A percentile compares a stretch with the other conserved stretches of the same genome.
Conservation (phyloP, 2,888 invertebrate genomes). For the Eupithecia vulgata region DNA sequence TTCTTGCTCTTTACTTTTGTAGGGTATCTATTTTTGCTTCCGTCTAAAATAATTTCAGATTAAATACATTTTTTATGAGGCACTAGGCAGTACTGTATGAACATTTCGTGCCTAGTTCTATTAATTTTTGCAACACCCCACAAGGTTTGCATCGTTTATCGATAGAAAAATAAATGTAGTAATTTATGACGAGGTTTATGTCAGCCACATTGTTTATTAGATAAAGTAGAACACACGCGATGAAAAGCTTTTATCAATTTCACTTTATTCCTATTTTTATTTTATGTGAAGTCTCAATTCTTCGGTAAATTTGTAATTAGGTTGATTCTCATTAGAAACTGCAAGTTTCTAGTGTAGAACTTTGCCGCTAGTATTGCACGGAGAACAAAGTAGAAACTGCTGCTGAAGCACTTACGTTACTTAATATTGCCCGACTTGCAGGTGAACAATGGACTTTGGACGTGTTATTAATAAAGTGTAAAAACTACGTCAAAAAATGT, state of each 20-base stretch:
- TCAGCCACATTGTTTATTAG: not conserved
- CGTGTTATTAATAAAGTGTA: not conserved
- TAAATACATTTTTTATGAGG: not conserved
- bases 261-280: not conserved
- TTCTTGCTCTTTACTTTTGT: not conserved
- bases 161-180: not conserved
- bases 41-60: not conserved
- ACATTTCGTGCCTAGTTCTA: not conserved
- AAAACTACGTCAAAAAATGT: not conserved
- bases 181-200: not conserved
- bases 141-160: not conserved
- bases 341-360: conserved; percentile 13
- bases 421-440: conserved; percentile 6
- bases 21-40: not conserved
- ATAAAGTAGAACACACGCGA: not conserved
- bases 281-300: not conserved
- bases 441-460: not conserved
- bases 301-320: not conserved
- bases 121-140: not conserved
- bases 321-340: conserved; percentile 7
- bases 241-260: not conserved
- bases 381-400: conserved; percentile 12
- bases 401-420: conserved; percentile 16
- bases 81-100: not conserved
- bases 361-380: conserved; percentile 23